Evolutionary conservation across 1,140 invertebrate species (phyloP), one percentile per base, ranked within the genome.

Genomic region (Microplitis demolitor): DNA sequence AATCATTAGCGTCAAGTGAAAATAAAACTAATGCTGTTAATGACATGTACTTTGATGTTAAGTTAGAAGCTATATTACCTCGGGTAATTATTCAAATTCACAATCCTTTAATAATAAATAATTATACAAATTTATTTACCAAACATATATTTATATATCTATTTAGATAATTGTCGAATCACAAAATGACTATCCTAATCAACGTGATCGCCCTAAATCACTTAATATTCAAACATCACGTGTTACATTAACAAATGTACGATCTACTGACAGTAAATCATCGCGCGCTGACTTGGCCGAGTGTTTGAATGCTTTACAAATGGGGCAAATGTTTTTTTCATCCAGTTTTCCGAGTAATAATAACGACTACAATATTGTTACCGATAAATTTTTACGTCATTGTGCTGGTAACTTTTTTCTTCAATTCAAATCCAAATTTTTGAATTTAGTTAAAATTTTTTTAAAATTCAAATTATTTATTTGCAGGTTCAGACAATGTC

Each of bases 21-120:
- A 85, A 83, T 71, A 77, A 80, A 33, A 76, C 58, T 14, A 72
- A 76, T 53, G 79, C 80, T 35, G 73, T 89, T 13, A 89, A 88
- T 82, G 88, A 90, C 62, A 90, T 91, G 79, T 96, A 96, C 82
- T 91, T 96, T 76, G 95, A 97, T 87, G 92, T 97, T 56, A 92
- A 94, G 79, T 88, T 97, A 69, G 96, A 98, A 89, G 93, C 95
- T 60, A 94, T 98, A 78, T 93, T 97, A 91, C 95, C 96, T 58
- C 93, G 94, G 88, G 95, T 96, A 88, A 85, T 84, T 85, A 37
- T 58, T 50, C 54, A 56, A 54, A 13, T 37, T 76, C 33, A 69
- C 4, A 39, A 39, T 61, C 33, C n/a, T n/a, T n/a, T n/a, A n/a
- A n/a, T n/a, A n/a, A n/a, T n/a, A n/a, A 53, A 68, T 31, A 61